Percentiles rank a stretch among this genome's conserved stretches.
These are phyloP conservation scores for Prolemur simus DNA, from an alignment of 2,113 vertebrate species.

Conservation along the genomic window DNA sequence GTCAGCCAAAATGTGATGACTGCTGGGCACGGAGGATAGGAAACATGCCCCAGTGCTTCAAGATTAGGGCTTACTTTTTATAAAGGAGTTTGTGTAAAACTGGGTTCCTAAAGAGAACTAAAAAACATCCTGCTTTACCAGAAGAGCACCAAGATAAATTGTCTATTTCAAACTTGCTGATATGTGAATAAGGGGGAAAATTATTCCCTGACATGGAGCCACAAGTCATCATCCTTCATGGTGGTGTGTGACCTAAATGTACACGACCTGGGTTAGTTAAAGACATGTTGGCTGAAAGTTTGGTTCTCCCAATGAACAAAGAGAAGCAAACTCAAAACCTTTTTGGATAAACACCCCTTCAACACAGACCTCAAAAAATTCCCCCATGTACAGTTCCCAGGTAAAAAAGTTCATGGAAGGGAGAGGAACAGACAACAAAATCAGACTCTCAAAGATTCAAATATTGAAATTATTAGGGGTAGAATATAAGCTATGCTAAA, in stretches of 20 bases:
- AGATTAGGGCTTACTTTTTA: background rate
- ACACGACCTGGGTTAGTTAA: background rate
- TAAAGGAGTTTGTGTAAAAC: background rate
- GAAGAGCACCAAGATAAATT: background rate
- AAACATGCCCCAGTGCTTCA: background rate
- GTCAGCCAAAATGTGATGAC: background rate
- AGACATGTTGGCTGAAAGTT: background rate
- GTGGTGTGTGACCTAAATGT: background rate
- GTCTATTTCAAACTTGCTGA: background rate
- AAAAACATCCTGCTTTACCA: background rate
- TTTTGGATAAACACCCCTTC: background rate
- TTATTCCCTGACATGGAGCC: background rate
- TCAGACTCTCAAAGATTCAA: background rate
- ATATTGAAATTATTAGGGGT: background rate
- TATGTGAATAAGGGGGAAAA: background rate
- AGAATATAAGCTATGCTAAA: background rate
- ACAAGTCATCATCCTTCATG: background rate
- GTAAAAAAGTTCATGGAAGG: background rate
- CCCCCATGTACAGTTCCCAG: background rate
- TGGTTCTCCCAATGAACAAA: background rate
- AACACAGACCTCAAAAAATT: background rate
- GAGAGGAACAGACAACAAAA: background rate
- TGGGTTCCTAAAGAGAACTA: background rate
- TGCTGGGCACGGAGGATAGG: background rate
- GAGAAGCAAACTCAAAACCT: background rate